Base-by-base conservation (phyloP, 2,888 invertebrate genomes). In the Psococerastis gibbosa region DNA sequence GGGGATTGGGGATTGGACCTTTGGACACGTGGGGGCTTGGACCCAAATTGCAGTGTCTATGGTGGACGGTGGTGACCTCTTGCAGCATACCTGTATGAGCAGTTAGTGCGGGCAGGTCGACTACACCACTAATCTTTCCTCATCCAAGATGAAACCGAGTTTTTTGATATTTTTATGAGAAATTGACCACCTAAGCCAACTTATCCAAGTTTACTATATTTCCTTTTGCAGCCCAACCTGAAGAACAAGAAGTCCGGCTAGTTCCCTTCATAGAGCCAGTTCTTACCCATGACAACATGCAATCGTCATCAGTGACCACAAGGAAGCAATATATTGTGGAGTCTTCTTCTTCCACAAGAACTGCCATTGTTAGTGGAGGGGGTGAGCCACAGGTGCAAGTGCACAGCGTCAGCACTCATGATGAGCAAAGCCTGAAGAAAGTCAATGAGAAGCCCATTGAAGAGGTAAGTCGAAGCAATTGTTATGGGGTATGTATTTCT, bases 321-420 rank as follows among this genome's bases (percentile, higher is more conserved):
- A 69, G 71, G 51, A 64, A 66, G 44, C 68, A 72, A 55, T 64
- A 69, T 5, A 64, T 68, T 47, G 65, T 69, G 32, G 66, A 71
- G 52, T 63, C 66, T 3, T 61, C 63, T 17, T 61, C 63, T 2
- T 64, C 67, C 2, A 63, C 63, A 35, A 61, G 61, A 51, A 50
- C 60, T 17, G 55, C 59, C 9, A 48, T 49, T 13, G 45, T 41
- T 17, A 56, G 57, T 16, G 61, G 59, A 8, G 56, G 60, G 11
- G 48, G 52, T 31, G 60, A 65, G 49, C 70, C 70, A 1, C 63
- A 67, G 45, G 59, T 65, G 1, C 65, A 69, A 53, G 60, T 68
- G 17, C 70, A 71, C 50, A 63, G 60, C 49, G 57, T 56, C 42
- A 58, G 62, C 15, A 60, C 68, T 1, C 63, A 69, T 52, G 64